A percentile compares a stretch with the other conserved stretches of the same genome.
phyloP scores from a whole-genome alignment of 2,888 invertebrate genomes.

The Actias luna region DNA sequence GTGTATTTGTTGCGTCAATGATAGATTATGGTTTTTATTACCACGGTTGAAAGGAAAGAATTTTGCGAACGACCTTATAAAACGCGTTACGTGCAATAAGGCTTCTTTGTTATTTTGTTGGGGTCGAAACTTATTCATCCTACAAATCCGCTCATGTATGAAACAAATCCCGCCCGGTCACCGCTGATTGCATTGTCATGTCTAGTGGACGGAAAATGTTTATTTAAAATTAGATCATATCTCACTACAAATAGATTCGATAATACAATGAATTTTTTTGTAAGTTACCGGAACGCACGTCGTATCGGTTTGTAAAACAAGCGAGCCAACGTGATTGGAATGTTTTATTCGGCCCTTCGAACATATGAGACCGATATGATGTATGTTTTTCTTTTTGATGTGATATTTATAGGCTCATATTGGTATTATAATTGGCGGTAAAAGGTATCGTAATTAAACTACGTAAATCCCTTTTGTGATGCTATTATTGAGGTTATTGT shows the following conservation, averaged over 20 bases:
- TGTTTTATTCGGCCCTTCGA: constrained; percentile 74
- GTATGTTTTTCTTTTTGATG: constrained; percentile 74
- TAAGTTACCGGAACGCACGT: constrained; percentile 56
- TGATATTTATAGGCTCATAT: constrained; percentile 56
- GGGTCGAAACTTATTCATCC: constrained; percentile 82
- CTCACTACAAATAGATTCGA: constrained; percentile 25
- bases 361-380: constrained; percentile 78
- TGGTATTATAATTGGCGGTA: constrained; percentile 19
- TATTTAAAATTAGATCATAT: constrained; percentile 37
- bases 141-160: constrained; percentile 81
- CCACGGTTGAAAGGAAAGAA: constrained; percentile 52
- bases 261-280: constrained; percentile 28
- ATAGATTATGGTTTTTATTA: constrained; percentile 16
- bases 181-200: constrained; percentile 82
- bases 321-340: constrained; percentile 79
- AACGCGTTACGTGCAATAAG: constrained; percentile 72
- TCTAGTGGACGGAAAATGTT: constrained; percentile 51
- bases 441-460: not conserved
- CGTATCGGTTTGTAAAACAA: constrained; percentile 80
- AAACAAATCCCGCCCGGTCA: constrained; percentile 80
- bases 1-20: not conserved
- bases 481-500: not conserved
- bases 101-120: constrained; percentile 76
- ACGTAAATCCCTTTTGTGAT: not conserved
- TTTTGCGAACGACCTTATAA: constrained; percentile 74